These are phyloP conservation scores for Cephus pygmeus DNA, from an alignment of 2,888 invertebrate species.

Conservation along the genomic window DNA sequence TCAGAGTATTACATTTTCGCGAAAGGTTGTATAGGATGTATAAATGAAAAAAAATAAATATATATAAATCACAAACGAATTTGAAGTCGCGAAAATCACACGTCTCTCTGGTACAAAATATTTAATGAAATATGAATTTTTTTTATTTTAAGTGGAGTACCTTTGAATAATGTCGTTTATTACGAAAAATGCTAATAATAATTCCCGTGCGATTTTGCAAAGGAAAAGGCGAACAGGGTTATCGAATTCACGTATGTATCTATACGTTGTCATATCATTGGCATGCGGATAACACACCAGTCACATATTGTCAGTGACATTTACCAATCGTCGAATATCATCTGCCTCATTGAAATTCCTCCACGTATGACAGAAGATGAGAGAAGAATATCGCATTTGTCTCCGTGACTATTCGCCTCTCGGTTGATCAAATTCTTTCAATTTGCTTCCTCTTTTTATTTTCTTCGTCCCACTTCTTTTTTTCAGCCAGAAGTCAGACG, in stretches of 20 bases:
- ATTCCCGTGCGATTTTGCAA: neutral
- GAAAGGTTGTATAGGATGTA: neutral
- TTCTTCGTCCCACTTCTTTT: conserved; percentile 24
- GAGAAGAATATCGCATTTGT: conserved; percentile 53
- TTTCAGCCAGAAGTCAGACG: conserved; percentile 9
- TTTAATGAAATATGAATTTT: neutral
- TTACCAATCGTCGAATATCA: conserved; percentile 55
- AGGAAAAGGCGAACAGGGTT: neutral
- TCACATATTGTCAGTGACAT: conserved; percentile 49
- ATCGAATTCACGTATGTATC: neutral
- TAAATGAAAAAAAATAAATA: neutral
- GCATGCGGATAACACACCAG: conserved; percentile 43
- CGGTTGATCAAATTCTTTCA: conserved; percentile 45
- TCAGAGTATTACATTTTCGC: neutral
- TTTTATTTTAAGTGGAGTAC: neutral
- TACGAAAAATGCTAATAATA: neutral
- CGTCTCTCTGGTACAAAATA: neutral
- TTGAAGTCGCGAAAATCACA: neutral
- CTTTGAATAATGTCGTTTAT: neutral
- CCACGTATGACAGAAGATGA: conserved; percentile 41
- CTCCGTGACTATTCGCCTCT: conserved; percentile 28
- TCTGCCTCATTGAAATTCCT: conserved; percentile 54
- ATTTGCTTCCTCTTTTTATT: neutral
- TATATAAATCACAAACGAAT: neutral
- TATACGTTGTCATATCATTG: conserved; percentile 27